Conservation (phyloP, 2,888 invertebrate species). For the Drosophila greeni region DNA sequence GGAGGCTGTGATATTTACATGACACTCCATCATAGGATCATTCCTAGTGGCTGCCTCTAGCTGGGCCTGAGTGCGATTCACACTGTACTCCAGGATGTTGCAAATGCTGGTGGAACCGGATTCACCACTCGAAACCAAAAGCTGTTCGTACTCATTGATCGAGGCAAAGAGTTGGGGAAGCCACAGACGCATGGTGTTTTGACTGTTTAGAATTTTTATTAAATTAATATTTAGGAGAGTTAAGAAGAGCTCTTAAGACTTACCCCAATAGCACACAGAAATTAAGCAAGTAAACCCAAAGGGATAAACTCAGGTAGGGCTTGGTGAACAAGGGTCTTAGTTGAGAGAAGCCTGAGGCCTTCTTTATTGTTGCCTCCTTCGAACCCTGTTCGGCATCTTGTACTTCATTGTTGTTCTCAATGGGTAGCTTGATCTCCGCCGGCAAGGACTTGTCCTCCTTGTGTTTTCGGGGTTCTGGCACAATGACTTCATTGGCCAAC, state of each 20-base stretch:
- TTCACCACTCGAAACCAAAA: conserved; percentile 46
- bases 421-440: conserved; percentile 15
- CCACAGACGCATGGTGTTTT: conserved; percentile 91
- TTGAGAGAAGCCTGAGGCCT: conserved; percentile 81
- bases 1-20: conserved; percentile 79
- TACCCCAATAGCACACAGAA: conserved; percentile 84
- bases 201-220: conserved; percentile 79
- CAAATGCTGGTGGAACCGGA: conserved; percentile 54
- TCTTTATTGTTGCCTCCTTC: conserved; percentile 1
- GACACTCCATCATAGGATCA: conserved; percentile 30
- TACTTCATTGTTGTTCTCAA: neutral
- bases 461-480: conserved; percentile 43
- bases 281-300: conserved; percentile 83
- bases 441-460: conserved; percentile 2
- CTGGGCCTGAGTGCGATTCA: conserved; percentile 65
- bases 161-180: conserved; percentile 90
- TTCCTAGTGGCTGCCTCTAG: conserved; percentile 24
- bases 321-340: conserved; percentile 83
- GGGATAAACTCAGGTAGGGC: conserved; percentile 82
- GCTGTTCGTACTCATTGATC: conserved; percentile 79
- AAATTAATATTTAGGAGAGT: too few species aligned
- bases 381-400: conserved; percentile 32
- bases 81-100: conserved; percentile 68
- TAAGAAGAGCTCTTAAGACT: conserved; percentile 53
- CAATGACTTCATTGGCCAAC: conserved; percentile 65